Base-by-base conservation (phyloP, 2,888 invertebrate genomes). In the Orthosia gothica region DNA sequence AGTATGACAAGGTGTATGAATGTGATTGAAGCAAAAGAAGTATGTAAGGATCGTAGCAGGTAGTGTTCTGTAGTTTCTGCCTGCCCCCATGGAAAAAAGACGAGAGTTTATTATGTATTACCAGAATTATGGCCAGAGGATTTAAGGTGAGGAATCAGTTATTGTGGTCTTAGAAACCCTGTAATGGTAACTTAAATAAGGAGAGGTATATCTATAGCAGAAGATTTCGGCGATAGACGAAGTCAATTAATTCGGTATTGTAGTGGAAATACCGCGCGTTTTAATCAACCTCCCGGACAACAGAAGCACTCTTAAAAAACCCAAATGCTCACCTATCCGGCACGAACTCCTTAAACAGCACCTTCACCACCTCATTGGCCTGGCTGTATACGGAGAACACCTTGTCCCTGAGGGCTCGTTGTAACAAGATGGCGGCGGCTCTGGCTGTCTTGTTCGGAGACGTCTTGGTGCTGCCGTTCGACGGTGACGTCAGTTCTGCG, bases 351-450 rank as follows among this genome's bases (percentile, higher is more conserved):
- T 98, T 97, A 91, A 99, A 98, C 90, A 98, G 97, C 81, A 98
- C 97, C 75, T 98, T 95, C 23, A 98, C 98, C 2, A 98, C 97
- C 92, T 98, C 98, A 74, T 98, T 98, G 0, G 99, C 98, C 84
- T 98, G 97, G 91, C 98, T 98, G 93, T 99, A 99, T 0, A 99
- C 99, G 0, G 98, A 98, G 93, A 98, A 98, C 20, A 99, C 99
- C 91, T 99, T 99, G 92, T 99, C 99, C 63, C 98, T 97, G 68
- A 99, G 96, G 0, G 98, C 97, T 71, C 99, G 97, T 92, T 99
- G 98, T 52, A 99, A 93, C 32, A 99, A 92, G 79, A 98, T 97
- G 69, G 98, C 98, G 0, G 99, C 98, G 0, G 98, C 99, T 26
- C 99, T 96, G 0, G 98, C 98, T 0, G 98, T 98, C 94, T 99